phyloP scores from a whole-genome alignment of 2,113 vertebrate genomes.

The Leucosticte australis region DNA sequence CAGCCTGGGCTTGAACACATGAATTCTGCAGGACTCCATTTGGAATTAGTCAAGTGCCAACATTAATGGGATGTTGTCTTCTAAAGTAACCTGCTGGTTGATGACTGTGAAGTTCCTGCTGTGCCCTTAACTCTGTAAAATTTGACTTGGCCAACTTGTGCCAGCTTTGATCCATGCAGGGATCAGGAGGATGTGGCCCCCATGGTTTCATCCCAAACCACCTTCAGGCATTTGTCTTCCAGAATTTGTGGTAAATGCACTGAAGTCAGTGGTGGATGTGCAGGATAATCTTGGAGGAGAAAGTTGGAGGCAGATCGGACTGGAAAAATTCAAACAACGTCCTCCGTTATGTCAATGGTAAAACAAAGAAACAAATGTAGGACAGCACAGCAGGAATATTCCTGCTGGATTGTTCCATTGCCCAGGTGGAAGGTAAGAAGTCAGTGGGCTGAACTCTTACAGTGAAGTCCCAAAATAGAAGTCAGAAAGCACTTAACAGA shows the following conservation, averaged over 20 bases:
- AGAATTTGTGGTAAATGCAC: background rate
- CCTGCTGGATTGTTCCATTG: background rate
- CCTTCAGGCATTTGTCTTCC: background rate
- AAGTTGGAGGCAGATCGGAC: background rate
- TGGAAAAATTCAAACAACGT: background rate
- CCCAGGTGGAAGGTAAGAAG: background rate
- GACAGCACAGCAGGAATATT: background rate
- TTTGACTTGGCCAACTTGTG: background rate
- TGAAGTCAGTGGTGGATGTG: too few species aligned
- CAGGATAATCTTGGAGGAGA: background rate
- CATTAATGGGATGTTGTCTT: background rate
- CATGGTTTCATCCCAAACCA: background rate
- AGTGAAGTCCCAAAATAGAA: background rate
- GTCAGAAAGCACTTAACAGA: background rate
- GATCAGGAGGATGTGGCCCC: rapidly evolving
- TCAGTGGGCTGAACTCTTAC: background rate
- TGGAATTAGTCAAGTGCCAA: background rate
- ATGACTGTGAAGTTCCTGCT: background rate
- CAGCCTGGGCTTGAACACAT: background rate
- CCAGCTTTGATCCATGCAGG: background rate
- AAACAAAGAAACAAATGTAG: background rate
- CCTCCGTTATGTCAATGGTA: background rate
- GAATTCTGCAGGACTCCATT: background rate
- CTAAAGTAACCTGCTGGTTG: background rate
- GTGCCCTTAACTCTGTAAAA: background rate